phyloP scores from a whole-genome alignment of 2,113 vertebrate genomes.

The Vanacampus margaritifer region DNA sequence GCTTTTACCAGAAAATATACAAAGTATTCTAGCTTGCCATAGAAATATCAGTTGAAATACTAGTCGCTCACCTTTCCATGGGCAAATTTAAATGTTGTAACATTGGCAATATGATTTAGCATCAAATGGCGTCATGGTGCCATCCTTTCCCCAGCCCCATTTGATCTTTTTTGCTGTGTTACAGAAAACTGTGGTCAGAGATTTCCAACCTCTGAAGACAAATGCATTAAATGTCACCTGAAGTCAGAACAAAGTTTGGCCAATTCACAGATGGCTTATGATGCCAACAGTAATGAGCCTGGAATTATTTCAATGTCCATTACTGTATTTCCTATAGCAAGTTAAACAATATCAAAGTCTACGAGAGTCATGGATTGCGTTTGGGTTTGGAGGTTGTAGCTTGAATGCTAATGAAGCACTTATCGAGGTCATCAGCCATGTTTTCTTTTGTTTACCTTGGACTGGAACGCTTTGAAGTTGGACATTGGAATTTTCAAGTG shows the following conservation, averaged over 20 bases:
- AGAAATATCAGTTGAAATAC: slow-evolving; percentile 41
- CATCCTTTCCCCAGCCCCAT: slow-evolving; percentile 6
- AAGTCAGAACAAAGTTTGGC: background rate
- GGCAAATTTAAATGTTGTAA: slow-evolving; percentile 70
- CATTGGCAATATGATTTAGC: slow-evolving; percentile 64
- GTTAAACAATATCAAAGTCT: background rate
- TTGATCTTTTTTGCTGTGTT: background rate
- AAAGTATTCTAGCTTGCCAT: slow-evolving; percentile 48
- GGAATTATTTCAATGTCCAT: background rate
- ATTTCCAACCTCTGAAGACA: background rate
- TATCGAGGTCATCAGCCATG: background rate
- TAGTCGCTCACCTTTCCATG: slow-evolving; percentile 53
- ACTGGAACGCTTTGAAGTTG: background rate
- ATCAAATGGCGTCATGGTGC: slow-evolving; percentile 47
- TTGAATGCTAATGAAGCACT: background rate
- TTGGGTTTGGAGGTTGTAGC: background rate
- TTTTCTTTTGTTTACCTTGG: background rate
- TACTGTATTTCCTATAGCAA: background rate
- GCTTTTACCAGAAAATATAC: slow-evolving; percentile 64
- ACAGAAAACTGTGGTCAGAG: background rate
- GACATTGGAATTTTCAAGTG: background rate
- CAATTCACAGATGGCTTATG: background rate
- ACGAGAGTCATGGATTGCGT: background rate
- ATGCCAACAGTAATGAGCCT: background rate
- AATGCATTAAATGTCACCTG: background rate